phyloP scores from a whole-genome alignment of 2,888 invertebrate species.

The Protonemura montana region DNA sequence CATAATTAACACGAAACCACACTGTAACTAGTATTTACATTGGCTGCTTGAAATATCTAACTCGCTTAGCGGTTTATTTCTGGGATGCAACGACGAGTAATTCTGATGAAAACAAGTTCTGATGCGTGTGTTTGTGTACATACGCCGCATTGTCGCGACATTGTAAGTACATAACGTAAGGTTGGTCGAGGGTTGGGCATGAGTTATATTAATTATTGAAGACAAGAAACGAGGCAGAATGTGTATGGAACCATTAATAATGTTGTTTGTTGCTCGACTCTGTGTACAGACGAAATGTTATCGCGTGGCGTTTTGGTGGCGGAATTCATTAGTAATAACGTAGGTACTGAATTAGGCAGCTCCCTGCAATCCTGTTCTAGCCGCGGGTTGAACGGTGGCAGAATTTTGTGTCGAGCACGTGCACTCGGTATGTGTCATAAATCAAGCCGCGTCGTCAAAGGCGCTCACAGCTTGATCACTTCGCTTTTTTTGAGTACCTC shows the following conservation, averaged over 20 bases:
- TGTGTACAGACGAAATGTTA: neutral
- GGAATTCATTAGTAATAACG: constrained; percentile 5
- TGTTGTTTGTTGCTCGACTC: neutral
- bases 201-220: constrained; percentile 12
- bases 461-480: neutral
- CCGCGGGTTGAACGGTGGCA: too few relatives aligned
- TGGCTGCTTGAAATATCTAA: neutral
- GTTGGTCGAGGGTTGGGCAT: neutral
- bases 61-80: neutral
- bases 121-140: neutral
- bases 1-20: neutral
- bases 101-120: neutral
- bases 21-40: neutral
- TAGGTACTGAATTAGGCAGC: neutral
- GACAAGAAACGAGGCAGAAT: neutral
- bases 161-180: neutral
- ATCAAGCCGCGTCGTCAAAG: neutral
- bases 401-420: too few relatives aligned
- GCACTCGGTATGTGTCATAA: neutral
- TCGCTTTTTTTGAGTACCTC: neutral
- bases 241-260: neutral
- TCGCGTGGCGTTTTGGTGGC: neutral
- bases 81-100: neutral
- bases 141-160: neutral
- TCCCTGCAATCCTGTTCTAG: neutral